Base-by-base conservation (phyloP, 2,797 vertebrate species). In the Novumbra hubbsi region DNA sequence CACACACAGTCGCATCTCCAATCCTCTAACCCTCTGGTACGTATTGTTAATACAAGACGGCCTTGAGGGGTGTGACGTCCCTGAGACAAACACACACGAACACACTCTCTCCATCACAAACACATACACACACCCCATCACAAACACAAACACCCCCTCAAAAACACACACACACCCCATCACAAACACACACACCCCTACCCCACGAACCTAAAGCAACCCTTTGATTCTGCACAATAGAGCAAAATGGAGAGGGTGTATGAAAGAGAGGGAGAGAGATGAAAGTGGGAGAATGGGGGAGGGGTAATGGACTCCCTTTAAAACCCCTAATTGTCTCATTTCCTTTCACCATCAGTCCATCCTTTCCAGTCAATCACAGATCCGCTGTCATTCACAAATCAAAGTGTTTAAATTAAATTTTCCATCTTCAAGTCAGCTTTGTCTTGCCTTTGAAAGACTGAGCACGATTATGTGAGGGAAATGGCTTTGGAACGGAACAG, bases 321-420 rank as follows among this genome's bases (percentile, higher is more conserved):
- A 80, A 55, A 68, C 74, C 77, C 78, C 84, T 76, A 86, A 86
- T 88, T 86, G 75, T 78, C 80, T 83, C 48, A 81, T 87, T 87
- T 85, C 78, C 70, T 86, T 72, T 66, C 4, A 67, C 24, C 21
- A 70, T 7, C 50, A 48, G 45, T 63, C 81, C 73, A 85, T 90
- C 84, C 84, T 66, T 32, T 63, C 32, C 84, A 77, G 88, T 82
- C 88, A 85, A 12, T 89, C 88, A 85, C 24, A 64, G 16, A 12
- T 32, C 1, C 14, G 2, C 0, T 28, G 48, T 5, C 12, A 75
- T 73, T 66, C 45, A 24, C 32, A 19, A 55, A 55, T 21, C 7
- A 55, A 55, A 55, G 7, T 8, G 19, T n/a, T 55, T 9, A 3
- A 55, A 55, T 55, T n/a, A n/a, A 55, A 24, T 24, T 24, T 60